phyloP scores from a whole-genome alignment of 2,113 vertebrate species.

The Ageneiosus marmoratus region DNA sequence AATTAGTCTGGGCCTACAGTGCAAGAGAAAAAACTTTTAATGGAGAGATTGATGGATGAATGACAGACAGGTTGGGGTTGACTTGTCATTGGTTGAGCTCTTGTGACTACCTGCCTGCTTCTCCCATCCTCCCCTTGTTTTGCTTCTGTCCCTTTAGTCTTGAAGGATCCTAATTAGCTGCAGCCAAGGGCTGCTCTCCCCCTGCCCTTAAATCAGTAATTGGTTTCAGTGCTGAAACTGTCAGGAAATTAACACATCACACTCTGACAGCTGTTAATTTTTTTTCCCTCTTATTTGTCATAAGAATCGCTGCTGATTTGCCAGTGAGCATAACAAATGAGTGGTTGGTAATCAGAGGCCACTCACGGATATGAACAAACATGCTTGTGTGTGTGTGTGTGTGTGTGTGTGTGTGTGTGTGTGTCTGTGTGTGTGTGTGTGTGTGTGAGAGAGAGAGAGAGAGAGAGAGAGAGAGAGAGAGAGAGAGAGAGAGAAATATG shows the following conservation, averaged over 20 bases:
- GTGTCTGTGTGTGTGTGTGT: conserved; percentile 38
- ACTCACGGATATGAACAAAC: conserved; percentile 74
- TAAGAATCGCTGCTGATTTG: conserved; percentile 95
- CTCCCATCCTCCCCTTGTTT: conserved; percentile 81
- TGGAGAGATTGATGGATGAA: neutral
- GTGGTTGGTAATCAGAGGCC: conserved; percentile 92
- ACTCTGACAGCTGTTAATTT: conserved; percentile 98
- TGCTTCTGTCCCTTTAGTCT: conserved; percentile 97
- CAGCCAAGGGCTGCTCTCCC: conserved; percentile 88
- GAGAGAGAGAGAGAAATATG: conserved; percentile 6
- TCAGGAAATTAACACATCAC: conserved; percentile 99
- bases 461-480: conserved; percentile 28
- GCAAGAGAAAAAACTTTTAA: neutral
- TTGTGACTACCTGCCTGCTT: conserved; percentile 79
- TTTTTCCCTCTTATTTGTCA: conserved; percentile 88
- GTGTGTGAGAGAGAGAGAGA: conserved; percentile 46
- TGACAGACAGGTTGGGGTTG: neutral
- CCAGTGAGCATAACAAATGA: conserved; percentile 95
- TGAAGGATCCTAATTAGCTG: conserved; percentile 98
- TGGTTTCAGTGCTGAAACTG: conserved; percentile 97
- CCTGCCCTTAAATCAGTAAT: conserved; percentile 99
- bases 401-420: conserved; percentile 41
- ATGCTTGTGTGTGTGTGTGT: conserved; percentile 46
- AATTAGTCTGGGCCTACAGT: neutral
- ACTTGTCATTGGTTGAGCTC: conserved; percentile 12